These are phyloP conservation scores for Augiades crinisus DNA, from an alignment of 2,888 invertebrate genomes.

Conservation along the genomic window DNA sequence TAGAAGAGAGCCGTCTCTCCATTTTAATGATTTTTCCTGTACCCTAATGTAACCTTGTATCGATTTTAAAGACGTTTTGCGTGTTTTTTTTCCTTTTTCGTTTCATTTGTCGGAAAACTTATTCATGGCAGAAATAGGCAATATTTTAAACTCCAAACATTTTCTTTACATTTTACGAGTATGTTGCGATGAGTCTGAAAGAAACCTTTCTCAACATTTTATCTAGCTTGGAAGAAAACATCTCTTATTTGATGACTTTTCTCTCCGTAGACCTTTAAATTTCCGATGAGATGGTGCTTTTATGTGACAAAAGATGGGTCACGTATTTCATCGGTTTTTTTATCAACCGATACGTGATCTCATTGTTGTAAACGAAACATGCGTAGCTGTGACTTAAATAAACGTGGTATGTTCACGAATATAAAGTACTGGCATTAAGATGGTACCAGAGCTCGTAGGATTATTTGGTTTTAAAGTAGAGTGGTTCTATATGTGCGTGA, in stretches of 20 bases:
- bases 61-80: too few species aligned
- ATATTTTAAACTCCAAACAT: not conserved
- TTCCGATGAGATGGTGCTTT: slow-evolving; percentile 13
- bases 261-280: slow-evolving; percentile 10
- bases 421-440: too few species aligned
- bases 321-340: slow-evolving; percentile 15
- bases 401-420: too few species aligned
- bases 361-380: slow-evolving; percentile 1
- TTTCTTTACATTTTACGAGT: not conserved
- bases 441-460: not conserved
- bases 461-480: not conserved
- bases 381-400: not conserved
- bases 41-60: too few species aligned
- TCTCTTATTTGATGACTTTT: slow-evolving; percentile 12
- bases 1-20: too few species aligned
- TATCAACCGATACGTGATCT: slow-evolving; percentile 17
- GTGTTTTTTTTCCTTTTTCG: too few species aligned
- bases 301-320: slow-evolving; percentile 12
- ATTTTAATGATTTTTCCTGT: too few species aligned
- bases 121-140: too few species aligned
- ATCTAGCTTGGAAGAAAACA: not conserved
- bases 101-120: too few species aligned
- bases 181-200: not conserved
- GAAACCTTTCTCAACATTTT: not conserved
- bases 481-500: too few species aligned